phyloP scores from a whole-genome alignment of 2,888 invertebrate genomes.

The Rhagophthalmus giganteus region DNA sequence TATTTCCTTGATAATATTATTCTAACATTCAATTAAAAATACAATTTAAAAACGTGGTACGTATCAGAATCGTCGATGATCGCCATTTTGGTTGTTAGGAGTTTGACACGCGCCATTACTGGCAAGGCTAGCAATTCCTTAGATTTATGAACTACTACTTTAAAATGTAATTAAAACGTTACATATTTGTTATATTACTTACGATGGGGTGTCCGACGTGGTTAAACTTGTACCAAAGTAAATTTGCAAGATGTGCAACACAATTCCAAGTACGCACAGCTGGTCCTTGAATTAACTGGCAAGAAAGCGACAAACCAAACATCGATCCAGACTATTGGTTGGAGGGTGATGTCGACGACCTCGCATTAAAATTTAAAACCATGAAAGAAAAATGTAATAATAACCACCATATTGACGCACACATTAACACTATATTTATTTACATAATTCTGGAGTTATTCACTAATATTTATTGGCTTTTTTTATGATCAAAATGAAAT shows the following conservation, averaged over 20 bases:
- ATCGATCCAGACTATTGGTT: slow-evolving; percentile 65
- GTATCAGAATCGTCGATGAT: slow-evolving; percentile 55
- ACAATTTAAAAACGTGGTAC: slow-evolving; percentile 83
- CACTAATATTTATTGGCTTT: neutral
- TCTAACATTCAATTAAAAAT: no score
- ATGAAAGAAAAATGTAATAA: slow-evolving; percentile 37
- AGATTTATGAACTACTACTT: no score
- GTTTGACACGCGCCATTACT: slow-evolving; percentile 15
- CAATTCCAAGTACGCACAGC: slow-evolving; percentile 72
- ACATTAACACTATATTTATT: slow-evolving; percentile 4
- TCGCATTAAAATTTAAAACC: slow-evolving; percentile 34
- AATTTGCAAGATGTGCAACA: slow-evolving; percentile 63
- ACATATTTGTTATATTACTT: no score
- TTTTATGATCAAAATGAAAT: slow-evolving; percentile 6
- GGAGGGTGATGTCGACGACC: slow-evolving; percentile 43
- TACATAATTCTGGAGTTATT: neutral
- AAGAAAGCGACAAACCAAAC: slow-evolving; percentile 68
- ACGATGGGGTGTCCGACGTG: slow-evolving; percentile 50
- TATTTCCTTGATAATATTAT: no score
- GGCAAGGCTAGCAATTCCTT: no score
- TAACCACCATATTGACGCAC: neutral
- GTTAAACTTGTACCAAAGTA: slow-evolving; percentile 65
- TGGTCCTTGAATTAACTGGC: slow-evolving; percentile 69
- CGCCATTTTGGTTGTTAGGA: slow-evolving; percentile 23
- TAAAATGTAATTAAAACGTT: no score